Evolutionary conservation across 2,113 vertebrate species (phyloP).

Genomic region (Oenanthe melanoleuca): DNA sequence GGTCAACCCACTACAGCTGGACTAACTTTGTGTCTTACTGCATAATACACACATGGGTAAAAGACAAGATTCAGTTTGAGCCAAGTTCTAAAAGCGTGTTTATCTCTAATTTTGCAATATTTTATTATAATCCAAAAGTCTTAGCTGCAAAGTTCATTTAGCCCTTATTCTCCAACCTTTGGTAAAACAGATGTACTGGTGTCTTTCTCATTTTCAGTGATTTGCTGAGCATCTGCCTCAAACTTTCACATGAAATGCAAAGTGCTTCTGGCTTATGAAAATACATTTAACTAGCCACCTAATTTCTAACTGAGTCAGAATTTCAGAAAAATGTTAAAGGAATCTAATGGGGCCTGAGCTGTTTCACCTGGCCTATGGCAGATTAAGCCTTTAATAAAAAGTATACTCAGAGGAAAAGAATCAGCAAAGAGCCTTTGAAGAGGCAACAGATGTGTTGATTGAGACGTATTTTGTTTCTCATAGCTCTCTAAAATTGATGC

Average conservation of each 20-base stretch:
- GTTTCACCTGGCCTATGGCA: neutral
- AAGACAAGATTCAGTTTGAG: neutral
- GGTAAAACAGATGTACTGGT: neutral
- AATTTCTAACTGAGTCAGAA: neutral
- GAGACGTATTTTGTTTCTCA: neutral
- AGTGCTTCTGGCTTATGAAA: neutral
- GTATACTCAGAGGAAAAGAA: neutral
- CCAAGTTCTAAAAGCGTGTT: neutral
- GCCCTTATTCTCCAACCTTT: neutral
- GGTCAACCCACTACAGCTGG: neutral
- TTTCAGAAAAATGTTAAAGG: neutral
- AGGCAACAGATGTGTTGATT: slow-evolving; percentile 23
- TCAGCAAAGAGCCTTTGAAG: neutral
- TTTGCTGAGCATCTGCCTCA: neutral
- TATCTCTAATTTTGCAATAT: neutral
- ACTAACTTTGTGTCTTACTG: neutral
- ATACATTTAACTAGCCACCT: neutral
- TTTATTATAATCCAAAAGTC: neutral
- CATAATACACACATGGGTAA: fast-evolving
- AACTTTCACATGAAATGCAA: neutral
- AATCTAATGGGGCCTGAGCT: neutral
- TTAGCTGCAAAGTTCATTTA: neutral
- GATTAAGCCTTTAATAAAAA: slow-evolving; percentile 5
- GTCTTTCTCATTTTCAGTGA: neutral
- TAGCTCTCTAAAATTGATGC: neutral